Percentiles rank a stretch among this genome's conserved stretches.
Evolutionary conservation across 2,797 vertebrate genomes (phyloP).

Genomic region (Sebastes miniatus): DNA sequence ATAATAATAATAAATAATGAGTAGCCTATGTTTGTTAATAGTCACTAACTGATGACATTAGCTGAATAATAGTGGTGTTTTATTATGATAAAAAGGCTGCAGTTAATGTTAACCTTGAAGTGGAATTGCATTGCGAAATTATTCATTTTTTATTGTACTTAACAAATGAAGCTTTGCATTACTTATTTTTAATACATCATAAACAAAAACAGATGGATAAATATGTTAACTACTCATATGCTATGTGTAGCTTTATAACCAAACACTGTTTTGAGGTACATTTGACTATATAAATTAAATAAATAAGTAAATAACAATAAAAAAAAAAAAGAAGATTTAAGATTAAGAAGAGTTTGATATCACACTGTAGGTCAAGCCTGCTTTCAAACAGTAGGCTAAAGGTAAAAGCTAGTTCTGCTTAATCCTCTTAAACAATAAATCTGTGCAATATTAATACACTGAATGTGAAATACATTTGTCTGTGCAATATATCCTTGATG

Average conservation of each 20-base stretch:
- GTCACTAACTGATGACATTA: not conserved
- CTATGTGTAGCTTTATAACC: not conserved
- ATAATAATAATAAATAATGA: no score
- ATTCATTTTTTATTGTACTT: not conserved
- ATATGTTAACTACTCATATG: not conserved
- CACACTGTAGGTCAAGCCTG: no score
- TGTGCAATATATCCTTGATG: no score
- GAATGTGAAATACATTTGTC: no score
- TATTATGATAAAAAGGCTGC: conserved; percentile 14
- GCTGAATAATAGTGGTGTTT: not conserved
- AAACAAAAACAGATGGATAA: not conserved
- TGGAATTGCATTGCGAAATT: not conserved
- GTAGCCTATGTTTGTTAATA: not conserved
- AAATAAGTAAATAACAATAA: no score
- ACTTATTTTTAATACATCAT: fast-evolving
- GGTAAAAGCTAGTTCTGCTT: no score
- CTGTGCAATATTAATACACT: no score
- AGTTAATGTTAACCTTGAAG: conserved; percentile 14
- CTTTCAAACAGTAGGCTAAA: no score
- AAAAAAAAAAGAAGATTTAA: no score
- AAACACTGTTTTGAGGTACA: not conserved
- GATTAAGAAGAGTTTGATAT: no score
- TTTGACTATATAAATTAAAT: no score
- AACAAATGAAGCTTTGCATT: not conserved
- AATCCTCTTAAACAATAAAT: no score